Base-by-base conservation (phyloP, 2,888 invertebrate species). In the Caenorhabditis sulstoni region DNA sequence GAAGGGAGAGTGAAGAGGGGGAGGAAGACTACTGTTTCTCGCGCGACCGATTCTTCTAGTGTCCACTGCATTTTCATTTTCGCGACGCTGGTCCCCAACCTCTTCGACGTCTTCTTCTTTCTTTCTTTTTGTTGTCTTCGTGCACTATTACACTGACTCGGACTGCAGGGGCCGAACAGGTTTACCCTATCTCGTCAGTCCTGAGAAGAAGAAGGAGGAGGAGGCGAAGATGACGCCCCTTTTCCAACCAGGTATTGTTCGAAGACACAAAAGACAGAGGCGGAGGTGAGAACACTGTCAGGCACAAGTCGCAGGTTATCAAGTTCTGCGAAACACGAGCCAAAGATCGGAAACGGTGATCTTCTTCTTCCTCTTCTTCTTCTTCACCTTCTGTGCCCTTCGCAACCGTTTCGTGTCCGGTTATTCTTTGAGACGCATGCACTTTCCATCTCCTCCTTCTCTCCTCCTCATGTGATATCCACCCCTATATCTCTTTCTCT, bases 201-300 rank as follows among this genome's bases (percentile, higher is more conserved):
- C 58, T 57, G 58, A 67, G 39, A 58, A 20, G 57, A 49, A 22
- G 58, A n/a, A n/a, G n/a, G n/a, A 29, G 29, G 29, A 29, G 29
- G 7, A 29, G 29, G 29, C 3, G 29, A 29, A 29, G 29, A 29
- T 29, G 29, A 47, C 59, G 57, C 59, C 59, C 52, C 39, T 68
- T 67, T 68, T 57, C 59, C 52, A 59, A 58, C 66, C 57, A 58
- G 58, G 58, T 58, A 67, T 67, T 67, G 67, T 67, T 67, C 50
- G 58, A 67, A 58, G 50, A 67, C 55, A 66, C 66, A 66, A 66
- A 55, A 66, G 66, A 47, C 37, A n/a, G 8, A 53, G 22, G 18
- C 35, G 44, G 45, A 45, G 44, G 37, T 12, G 37, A 49, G 45
- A 47, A 35, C 12, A 49, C 29, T 59, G 11, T 16, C 18, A n/a